Evolutionary conservation across 2,113 vertebrate genomes (phyloP).

Genomic region (Willisornis vidua): DNA sequence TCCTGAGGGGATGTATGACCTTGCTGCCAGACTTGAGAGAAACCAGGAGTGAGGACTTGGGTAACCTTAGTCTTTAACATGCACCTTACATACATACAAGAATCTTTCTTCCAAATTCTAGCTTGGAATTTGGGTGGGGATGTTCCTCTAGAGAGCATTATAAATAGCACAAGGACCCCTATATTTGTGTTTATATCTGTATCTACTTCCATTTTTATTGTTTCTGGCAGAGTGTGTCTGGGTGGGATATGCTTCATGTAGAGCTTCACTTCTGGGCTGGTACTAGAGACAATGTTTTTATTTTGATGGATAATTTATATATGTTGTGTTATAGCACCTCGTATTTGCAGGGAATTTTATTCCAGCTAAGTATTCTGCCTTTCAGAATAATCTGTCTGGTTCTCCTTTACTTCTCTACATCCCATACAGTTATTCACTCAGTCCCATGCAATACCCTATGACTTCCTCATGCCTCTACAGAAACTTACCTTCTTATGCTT

Average conservation of each 20-base stretch:
- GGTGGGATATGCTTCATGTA: not conserved
- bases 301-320: not conserved
- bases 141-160: not conserved
- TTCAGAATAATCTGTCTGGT: not conserved
- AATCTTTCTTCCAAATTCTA: not conserved
- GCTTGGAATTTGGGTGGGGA: not conserved
- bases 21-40: not conserved
- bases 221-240: not conserved
- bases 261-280: not conserved
- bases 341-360: not conserved
- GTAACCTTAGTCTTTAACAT: not conserved
- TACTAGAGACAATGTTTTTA: not conserved
- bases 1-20: not conserved
- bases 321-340: not conserved
- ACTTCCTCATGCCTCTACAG: not conserved
- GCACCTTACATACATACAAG: not conserved
- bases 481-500: not conserved
- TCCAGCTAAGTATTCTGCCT: not conserved
- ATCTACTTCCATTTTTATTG: not conserved
- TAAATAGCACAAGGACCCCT: not conserved
- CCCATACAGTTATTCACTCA: not conserved
- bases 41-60: not conserved
- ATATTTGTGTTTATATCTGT: not conserved
- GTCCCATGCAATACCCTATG: not conserved
- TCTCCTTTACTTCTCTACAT: not conserved